Base-by-base conservation (phyloP, 2,888 invertebrate genomes). In the Epinotia brunnichana region DNA sequence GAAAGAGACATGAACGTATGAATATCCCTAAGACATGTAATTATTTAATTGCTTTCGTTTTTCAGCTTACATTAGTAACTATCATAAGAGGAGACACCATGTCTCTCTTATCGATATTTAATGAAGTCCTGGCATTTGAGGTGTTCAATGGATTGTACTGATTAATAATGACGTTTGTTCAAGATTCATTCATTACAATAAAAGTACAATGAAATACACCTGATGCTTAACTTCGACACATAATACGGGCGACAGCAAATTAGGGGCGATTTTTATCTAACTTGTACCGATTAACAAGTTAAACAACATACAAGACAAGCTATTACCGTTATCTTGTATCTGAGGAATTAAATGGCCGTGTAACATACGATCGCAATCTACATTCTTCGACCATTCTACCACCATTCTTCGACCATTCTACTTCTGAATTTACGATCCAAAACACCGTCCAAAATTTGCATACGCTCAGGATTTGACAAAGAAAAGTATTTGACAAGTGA, bases 211-310 rank as follows among this genome's bases (percentile, higher is more conserved):
- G n/a, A n/a, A n/a, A 48, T 48, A 48, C 48, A 48, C 48, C 48
- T 48, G 48, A 48, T 1, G 7, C 41, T 48, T 48, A 48, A 48
- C 48, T 56, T 56, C 2, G 35, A 17, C 53, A 17, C 39, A 24
- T n/a, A 39, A 39, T 63, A 53, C 63, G 17, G 29, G 54, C 19
- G 54, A n/a, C n/a, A 29, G n/a, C 41, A 66, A 53, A 82, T 79
- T 83, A 80, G 77, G 86, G 87, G 87, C 78, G 78, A 77, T 73
- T 69, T 75, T 84, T 89, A 91, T 90, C 91, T 81, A 76, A 88
- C 87, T 83, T 85, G 87, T 83, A 82, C 76, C 87, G 82, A 88
- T 90, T 89, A 90, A 85, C 90, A 90, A 91, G 91, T 91, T 90
- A 90, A 92, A 91, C 89, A 91, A 83, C 85, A 79, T 82, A 84